Base-by-base conservation (phyloP, 2,113 vertebrate species). In the Rana temporaria region DNA sequence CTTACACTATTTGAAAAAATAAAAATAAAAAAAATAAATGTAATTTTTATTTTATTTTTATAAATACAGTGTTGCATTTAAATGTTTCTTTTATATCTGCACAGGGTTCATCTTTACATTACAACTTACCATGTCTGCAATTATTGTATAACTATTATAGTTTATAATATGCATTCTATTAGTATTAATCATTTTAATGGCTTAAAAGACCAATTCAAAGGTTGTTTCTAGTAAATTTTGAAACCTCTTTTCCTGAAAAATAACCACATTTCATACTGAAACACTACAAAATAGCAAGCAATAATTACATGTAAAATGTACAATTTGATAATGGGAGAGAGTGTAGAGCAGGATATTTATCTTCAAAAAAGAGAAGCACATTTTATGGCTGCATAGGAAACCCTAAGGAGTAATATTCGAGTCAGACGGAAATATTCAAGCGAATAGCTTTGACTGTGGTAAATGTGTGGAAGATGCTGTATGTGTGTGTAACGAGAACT, bases 351-450 rank as follows among this genome's bases (percentile, higher is more conserved):
- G 52, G 56, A 59, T 76, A 53, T 65, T 63, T 73, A 68, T 83
- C 57, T 80, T 70, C 34, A 67, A 15, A 76, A 76, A 32, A 56
- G 16, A 68, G 75, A 76, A 76, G 71, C 72, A 76, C 17, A 56
- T 83, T 83, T 83, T 83, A 83, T 83, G 81, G 76, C 63, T 68
- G 42, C 52, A 76, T 66, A 76, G 81, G 81, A 83, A 83, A 83
- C 81, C 81, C 81, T 83, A 42, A 83, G 81, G 81, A 83, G 71
- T 83, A 82, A 82, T 83, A 68, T 83, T 53, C 56, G 56, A 83
- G 71, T 76, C 81, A 83, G 81, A 76, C 71, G 81, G 72, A 83
- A 83, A 83, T 83, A 76, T 83, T 83, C 72, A 83, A 83, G 81
- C n/a, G 64, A 82, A 83, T 76, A 68, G 81, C 72, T 83, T 76